Base-by-base conservation (phyloP, 2,888 invertebrate species). In the Amphipyra berbera region DNA sequence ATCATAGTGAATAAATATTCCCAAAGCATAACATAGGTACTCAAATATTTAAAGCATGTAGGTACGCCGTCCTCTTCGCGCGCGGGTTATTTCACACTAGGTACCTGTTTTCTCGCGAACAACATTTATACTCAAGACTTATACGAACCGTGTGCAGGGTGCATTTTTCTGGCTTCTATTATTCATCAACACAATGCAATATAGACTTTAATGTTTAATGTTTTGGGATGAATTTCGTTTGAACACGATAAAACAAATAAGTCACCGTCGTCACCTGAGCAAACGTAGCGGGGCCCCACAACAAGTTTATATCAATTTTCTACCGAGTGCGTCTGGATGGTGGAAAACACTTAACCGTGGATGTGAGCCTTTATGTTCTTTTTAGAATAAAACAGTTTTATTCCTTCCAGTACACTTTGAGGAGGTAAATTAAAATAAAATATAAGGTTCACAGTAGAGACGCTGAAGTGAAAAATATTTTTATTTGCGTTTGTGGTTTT, bases 301-400 rank as follows among this genome's bases (percentile, higher is more conserved):
- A 92, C 89, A 92, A 90, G 92, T 94, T 94, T 94, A 90, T 93
- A 91, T 93, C 92, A 94, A 94, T 94, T 94, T 94, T 94, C 94
- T 87, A 85, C 90, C 83, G 88, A 91, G 90, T 93, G 93, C 91
- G 90, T 92, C 92, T 92, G 91, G 87, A 86, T 88, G 85, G 90
- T 81, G 87, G 83, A 89, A 92, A 92, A 92, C 91, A 92, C 89
- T 92, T 90, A 88, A 84, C 82, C 79, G 76, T 84, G 78, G 82
- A 85, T 86, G 84, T 85, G 83, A 82, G 73, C 78, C 76, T 86
- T 85, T 85, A 83, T 84, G 82, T 81, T 87, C 78, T 86, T 58
- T n/a, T 85, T 56, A 67, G 54, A 73, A 81, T 73, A 78, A 78
- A 83, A 74, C 78, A 47, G 68, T 79, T 75, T 78, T 77, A 75